Evolutionary conservation across 2,113 vertebrate species (phyloP), one percentile per base, ranked within the genome.

Genomic region (Nesogale talazaci): DNA sequence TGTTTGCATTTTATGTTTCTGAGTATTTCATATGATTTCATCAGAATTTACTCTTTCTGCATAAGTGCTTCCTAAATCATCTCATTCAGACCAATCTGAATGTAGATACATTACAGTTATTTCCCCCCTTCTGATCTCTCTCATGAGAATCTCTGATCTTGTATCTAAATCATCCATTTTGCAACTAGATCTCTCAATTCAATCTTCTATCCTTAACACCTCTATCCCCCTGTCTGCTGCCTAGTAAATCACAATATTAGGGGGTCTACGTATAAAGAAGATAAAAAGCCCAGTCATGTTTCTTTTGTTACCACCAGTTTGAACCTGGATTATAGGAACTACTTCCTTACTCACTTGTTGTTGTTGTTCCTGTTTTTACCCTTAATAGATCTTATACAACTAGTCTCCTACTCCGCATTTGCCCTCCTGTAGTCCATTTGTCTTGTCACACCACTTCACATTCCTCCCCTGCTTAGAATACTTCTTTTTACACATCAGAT

Each of bases 31-130:
- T 6, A 65, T 25, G 27, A 25, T 65, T 65, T 65, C 20, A 25
- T 27, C 20, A 65, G 23, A 23, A 6, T 65, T 25, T 20, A 65
- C 63, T 65, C 63, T 65, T 65, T 25, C 25, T 65, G 25, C 25
- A 27, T 25, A 65, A 61, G 63, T 25, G 9, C 63, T 65, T 65
- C 23, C 29, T 23, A 27, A 65, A 27, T 65, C 6, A 65, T 65
- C 25, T 61, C 17, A 23, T 61, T 10, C 63, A 65, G 63, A 27
- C 63, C 23, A 65, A 8, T 65, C 25, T 77, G 20, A 76, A 7
- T 94, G 42, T 63, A 61, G 19, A 56, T 36, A 38, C 5, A 63
- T n/a, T 90, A 46, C 92, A 90, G 52, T 80, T 52, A 88, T 61
- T 76, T 81, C 36, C 16, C 63, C 70, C 15, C 1, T 9, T 80